These are phyloP conservation scores for Ochotona curzoniae DNA, from an alignment of 2,113 vertebrate species.

Conservation along the genomic window DNA sequence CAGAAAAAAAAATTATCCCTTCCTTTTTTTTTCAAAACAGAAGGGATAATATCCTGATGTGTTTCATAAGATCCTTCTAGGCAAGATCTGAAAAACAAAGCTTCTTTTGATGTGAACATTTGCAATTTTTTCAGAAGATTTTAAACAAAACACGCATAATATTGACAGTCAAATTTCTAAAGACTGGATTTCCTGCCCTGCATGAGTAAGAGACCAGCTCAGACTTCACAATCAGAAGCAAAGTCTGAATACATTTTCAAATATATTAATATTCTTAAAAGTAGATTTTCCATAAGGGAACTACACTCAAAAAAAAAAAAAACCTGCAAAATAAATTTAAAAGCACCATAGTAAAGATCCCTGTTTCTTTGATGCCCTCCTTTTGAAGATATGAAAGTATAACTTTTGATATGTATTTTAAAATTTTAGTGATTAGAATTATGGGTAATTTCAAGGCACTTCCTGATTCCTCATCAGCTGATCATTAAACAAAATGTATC, in stretches of 20 bases:
- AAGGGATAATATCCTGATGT: conserved; percentile 1
- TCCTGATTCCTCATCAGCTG: conserved; percentile 22
- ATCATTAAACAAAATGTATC: background rate
- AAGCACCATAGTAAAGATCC: background rate
- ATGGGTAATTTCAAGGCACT: background rate
- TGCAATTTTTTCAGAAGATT: conserved; percentile 28
- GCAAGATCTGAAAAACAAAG: background rate
- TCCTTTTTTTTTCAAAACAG: background rate
- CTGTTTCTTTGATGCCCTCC: background rate
- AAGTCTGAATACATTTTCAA: conserved; percentile 4
- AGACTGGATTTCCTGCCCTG: background rate
- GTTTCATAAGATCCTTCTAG: background rate
- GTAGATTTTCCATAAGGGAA: background rate
- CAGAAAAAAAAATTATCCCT: background rate
- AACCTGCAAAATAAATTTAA: background rate
- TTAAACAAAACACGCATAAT: background rate
- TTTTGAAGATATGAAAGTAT: conserved; percentile 7
- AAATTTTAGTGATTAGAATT: background rate
- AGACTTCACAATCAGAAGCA: background rate
- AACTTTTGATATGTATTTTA: background rate
- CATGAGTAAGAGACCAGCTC: background rate
- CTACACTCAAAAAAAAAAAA: background rate
- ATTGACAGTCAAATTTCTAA: conserved; percentile 39
- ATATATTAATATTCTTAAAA: conserved; percentile 50
- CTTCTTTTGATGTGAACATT: background rate